Evolutionary conservation across 2,888 invertebrate genomes (phyloP).

Genomic region (Tachystola acroxantha): DNA sequence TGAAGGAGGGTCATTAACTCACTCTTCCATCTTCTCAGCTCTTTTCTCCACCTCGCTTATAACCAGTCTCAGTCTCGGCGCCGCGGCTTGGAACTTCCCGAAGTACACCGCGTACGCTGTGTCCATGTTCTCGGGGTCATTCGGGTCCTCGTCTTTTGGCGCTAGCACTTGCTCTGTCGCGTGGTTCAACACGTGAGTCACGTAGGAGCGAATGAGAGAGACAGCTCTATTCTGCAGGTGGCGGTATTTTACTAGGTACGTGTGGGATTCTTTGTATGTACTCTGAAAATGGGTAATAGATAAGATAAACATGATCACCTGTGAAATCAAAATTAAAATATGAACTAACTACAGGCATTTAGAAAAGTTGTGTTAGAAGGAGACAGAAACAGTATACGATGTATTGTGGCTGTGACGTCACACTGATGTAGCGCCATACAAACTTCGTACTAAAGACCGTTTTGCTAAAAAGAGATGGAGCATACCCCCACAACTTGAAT

Average conservation of each 20-base stretch:
- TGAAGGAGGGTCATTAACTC: too few species aligned
- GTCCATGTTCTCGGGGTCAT: constrained; percentile 69
- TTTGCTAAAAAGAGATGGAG: too few species aligned
- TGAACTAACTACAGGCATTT: too few species aligned
- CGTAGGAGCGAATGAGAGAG: constrained; percentile 87
- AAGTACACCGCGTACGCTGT: constrained; percentile 92
- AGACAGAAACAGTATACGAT: too few species aligned
- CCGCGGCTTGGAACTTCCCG: constrained; percentile 96
- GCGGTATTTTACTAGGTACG: constrained; percentile 89
- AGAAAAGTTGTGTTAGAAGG: too few species aligned
- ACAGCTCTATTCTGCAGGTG: constrained; percentile 91
- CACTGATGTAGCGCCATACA: too few species aligned
- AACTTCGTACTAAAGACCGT: too few species aligned
- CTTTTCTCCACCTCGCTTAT: constrained; percentile 90
- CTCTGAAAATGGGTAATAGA: constrained; percentile 71
- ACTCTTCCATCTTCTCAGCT: constrained; percentile 85
- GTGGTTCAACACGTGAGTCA: constrained; percentile 85
- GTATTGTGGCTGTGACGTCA: too few species aligned
- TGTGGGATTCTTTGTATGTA: constrained; percentile 90
- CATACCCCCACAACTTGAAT: too few species aligned
- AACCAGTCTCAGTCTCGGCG: constrained; percentile 88
- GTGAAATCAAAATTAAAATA: not conserved
- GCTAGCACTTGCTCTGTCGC: constrained; percentile 86
- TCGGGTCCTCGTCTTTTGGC: constrained; percentile 43
- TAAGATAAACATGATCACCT: too few species aligned